phyloP scores from a whole-genome alignment of 2,113 vertebrate genomes.

The Dipodomys spectabilis region DNA sequence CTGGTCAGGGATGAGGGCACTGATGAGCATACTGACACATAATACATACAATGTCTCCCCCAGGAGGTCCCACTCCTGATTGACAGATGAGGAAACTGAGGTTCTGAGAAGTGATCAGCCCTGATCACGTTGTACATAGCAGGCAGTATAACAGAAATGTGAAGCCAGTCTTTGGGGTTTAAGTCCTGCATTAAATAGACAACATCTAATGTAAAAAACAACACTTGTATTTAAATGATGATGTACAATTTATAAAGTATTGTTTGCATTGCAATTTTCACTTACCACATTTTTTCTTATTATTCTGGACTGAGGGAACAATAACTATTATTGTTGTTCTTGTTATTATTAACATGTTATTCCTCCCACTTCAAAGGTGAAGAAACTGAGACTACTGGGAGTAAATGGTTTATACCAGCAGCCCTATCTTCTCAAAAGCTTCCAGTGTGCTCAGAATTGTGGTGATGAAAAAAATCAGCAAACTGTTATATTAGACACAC shows the following conservation, averaged over 20 bases:
- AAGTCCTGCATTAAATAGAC: background rate
- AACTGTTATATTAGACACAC: background rate
- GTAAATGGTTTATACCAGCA: background rate
- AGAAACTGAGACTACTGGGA: background rate
- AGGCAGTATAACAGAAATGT: background rate
- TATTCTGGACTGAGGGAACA: background rate
- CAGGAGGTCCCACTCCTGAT: background rate
- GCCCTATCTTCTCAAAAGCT: background rate
- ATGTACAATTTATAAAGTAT: background rate
- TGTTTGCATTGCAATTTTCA: too few species aligned
- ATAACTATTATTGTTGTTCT: background rate
- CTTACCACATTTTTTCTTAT: background rate
- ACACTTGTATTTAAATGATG: background rate
- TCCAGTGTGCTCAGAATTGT: background rate
- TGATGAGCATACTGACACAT: background rate
- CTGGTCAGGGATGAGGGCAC: background rate
- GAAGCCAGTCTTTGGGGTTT: background rate
- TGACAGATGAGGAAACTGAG: background rate
- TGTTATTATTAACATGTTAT: background rate
- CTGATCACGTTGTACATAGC: background rate
- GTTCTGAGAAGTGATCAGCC: background rate
- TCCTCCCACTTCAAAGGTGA: background rate
- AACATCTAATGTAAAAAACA: background rate
- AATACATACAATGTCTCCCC: background rate
- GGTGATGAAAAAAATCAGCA: background rate